Conservation (phyloP, 2,888 invertebrate species). For the Zygaena filipendulae region DNA sequence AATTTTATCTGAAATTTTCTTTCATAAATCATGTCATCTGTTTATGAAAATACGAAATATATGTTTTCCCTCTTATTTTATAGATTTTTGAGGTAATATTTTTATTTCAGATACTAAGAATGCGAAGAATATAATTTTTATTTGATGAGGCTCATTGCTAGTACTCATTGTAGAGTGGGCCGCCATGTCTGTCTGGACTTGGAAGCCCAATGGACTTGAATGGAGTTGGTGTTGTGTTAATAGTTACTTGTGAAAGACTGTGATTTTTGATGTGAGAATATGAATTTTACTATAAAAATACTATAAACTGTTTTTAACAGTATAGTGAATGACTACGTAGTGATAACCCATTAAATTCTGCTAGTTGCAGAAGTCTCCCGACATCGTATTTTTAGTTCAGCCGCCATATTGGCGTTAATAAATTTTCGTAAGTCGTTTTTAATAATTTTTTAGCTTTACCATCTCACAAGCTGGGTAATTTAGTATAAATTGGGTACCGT, state of each 20-base stretch:
- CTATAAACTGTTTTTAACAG: slow-evolving; percentile 44
- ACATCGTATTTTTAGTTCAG: slow-evolving; percentile 71
- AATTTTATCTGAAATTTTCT: too few species aligned
- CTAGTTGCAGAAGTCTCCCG: slow-evolving; percentile 53
- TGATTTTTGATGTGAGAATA: slow-evolving; percentile 46
- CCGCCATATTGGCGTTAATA: slow-evolving; percentile 78
- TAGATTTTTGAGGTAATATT: too few species aligned
- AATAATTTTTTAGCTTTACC: slow-evolving; percentile 53
- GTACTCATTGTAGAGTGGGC: too few species aligned
- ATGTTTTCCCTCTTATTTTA: too few species aligned
- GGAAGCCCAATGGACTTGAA: slow-evolving; percentile 55
- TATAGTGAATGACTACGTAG: slow-evolving; percentile 51
- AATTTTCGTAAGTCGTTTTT: slow-evolving; percentile 67
- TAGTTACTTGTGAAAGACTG: slow-evolving; percentile 58
- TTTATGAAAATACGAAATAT: too few species aligned
- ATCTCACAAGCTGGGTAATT: too few species aligned
- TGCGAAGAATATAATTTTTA: too few species aligned
- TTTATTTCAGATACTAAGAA: too few species aligned
- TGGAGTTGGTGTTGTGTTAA: slow-evolving; percentile 66
- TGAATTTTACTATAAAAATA: slow-evolving; percentile 44
- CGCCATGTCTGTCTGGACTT: slow-evolving; percentile 48
- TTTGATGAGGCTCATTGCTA: too few species aligned
- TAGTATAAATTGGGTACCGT: too few species aligned
- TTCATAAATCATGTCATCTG: too few species aligned
- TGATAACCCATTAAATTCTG: slow-evolving; percentile 50